A percentile compares a stretch with the other conserved stretches of the same genome.
Evolutionary conservation across 2,113 vertebrate genomes (phyloP).

Genomic region (Syngnathus typhle): DNA sequence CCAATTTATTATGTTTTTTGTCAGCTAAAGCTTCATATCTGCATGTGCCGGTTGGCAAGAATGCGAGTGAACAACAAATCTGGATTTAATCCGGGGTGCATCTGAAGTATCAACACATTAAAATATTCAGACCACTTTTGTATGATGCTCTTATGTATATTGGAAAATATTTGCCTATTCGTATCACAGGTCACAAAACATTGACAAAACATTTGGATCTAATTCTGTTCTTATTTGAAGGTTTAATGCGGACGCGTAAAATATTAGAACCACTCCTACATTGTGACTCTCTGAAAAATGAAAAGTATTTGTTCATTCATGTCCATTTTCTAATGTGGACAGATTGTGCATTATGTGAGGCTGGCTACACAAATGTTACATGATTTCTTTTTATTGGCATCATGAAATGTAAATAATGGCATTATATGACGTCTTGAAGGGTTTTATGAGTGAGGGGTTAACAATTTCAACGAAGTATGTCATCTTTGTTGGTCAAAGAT

Average conservation of each 20-base stretch:
- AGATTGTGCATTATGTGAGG: too few species aligned
- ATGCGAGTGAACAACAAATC: neutral
- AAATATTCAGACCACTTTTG: neutral
- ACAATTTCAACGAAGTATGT: too few species aligned
- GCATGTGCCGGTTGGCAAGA: neutral
- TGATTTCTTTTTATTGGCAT: too few species aligned
- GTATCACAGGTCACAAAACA: neutral
- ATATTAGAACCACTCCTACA: neutral
- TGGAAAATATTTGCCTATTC: neutral
- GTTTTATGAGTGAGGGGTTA: too few species aligned
- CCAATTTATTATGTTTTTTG: neutral
- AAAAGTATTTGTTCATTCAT: neutral
- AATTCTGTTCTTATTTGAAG: neutral
- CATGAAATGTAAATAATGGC: too few species aligned
- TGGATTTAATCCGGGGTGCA: neutral
- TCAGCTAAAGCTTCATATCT: neutral
- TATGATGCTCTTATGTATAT: neutral
- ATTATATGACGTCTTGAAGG: too few species aligned
- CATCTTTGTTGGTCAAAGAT: too few species aligned
- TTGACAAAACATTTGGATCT: neutral
- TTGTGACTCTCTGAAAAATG: neutral
- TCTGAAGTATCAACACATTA: neutral
- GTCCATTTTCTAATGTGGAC: too few species aligned
- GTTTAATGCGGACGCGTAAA: neutral
- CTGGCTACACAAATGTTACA: too few species aligned